phyloP scores from a whole-genome alignment of 64 coral and sea anemone species.

The Montipora capricornis region DNA sequence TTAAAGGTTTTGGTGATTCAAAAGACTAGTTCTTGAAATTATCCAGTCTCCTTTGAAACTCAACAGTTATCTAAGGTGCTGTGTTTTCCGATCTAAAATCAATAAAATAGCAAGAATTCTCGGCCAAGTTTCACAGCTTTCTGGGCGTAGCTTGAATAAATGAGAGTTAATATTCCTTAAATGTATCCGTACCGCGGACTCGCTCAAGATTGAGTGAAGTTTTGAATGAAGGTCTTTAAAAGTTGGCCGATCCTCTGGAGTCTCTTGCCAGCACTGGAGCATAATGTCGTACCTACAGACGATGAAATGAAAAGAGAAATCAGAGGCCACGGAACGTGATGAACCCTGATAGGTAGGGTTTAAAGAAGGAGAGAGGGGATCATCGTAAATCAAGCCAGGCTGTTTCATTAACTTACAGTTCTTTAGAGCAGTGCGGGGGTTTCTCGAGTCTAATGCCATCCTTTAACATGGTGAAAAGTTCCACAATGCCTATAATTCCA shows the following conservation, averaged over 20 bases:
- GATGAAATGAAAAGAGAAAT: background rate
- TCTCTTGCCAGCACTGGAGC: conserved; percentile 3
- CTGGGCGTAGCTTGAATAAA: background rate
- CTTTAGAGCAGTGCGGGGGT: background rate
- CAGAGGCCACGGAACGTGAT: background rate
- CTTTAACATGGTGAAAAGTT: background rate
- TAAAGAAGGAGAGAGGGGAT: background rate
- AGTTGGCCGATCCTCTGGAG: background rate
- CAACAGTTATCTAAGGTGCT: too few species aligned
- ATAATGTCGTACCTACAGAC: background rate
- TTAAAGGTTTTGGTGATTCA: too few species aligned
- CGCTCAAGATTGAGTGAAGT: background rate
- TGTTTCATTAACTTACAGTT: background rate
- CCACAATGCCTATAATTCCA: background rate
- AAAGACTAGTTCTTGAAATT: too few species aligned
- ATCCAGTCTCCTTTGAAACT: too few species aligned
- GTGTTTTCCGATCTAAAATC: too few species aligned
- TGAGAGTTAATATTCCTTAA: background rate
- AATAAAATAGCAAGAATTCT: background rate
- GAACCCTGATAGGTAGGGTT: background rate
- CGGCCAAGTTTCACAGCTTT: background rate
- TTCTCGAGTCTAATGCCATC: conserved; percentile 1
- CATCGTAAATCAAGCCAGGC: background rate
- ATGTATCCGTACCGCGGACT: background rate
- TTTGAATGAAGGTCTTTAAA: conserved; percentile 11